A percentile compares a stretch with the other conserved stretches of the same genome.
These are phyloP conservation scores for Amphipoea oculea DNA, from an alignment of 2,888 invertebrate genomes.

Conservation along the genomic window DNA sequence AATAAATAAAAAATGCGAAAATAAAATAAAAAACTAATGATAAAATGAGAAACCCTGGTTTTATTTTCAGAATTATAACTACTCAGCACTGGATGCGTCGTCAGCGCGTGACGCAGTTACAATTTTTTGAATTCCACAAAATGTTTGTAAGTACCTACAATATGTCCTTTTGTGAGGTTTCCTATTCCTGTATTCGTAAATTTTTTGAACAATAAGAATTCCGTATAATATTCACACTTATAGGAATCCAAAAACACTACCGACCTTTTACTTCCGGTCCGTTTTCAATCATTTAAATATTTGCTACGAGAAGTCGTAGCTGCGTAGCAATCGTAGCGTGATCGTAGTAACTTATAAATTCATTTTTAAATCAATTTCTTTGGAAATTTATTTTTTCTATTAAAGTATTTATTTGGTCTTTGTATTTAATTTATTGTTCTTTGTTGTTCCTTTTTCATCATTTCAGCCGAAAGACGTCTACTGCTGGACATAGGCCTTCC, in stretches of 20 bases:
- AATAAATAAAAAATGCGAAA: neutral
- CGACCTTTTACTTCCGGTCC: neutral
- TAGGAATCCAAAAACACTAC: neutral
- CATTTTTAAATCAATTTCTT: neutral
- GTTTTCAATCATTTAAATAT: neutral
- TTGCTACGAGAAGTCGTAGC: slow-evolving; percentile 44
- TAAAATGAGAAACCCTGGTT: neutral
- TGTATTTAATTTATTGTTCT: neutral
- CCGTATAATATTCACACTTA: neutral
- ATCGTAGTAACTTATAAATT: neutral
- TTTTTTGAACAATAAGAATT: neutral
- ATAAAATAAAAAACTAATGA: neutral
- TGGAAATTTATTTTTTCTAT: neutral
- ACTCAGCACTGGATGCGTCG: neutral
- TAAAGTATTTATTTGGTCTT: neutral
- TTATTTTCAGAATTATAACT: neutral
- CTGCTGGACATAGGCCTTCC: too few relatives aligned
- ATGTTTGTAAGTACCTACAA: neutral
- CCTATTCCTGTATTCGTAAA: neutral
- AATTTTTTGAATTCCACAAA: neutral
- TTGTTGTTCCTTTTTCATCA: too few relatives aligned
- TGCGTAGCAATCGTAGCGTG: slow-evolving; percentile 39
- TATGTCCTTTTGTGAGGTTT: neutral
- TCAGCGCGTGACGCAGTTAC: neutral
- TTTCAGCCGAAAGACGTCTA: too few relatives aligned